Evolutionary conservation across 2,113 vertebrate species (phyloP), one percentile per base, ranked within the genome.

Genomic region (Falcunculus frontatus): DNA sequence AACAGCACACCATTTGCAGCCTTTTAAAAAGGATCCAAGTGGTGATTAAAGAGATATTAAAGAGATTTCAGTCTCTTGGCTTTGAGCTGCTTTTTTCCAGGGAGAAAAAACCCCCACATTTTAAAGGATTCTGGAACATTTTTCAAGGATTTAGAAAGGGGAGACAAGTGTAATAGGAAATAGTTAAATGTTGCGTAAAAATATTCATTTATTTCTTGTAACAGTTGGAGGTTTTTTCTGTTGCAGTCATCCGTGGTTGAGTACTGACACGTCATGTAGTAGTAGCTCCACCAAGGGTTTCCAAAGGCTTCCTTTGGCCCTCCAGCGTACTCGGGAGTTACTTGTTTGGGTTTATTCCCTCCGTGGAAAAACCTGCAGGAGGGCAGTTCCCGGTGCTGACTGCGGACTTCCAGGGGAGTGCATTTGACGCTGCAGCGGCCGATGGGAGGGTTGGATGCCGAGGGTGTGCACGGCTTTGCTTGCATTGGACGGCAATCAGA

Each of bases 371-470:
- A 21, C 60, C 30, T 70, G n/a, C 50, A 10, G 0, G 23, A 13
- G 59, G 18, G 23, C 90, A 65, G 4, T 37, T 32, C 14, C 3
- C 3, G 1, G 16, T 6, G 18, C 44, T 16, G 16, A 1, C 29
- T 9, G 25, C 37, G 41, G 53, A 18, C 46, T 33, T 16, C 53
- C 46, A 17, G 53, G 35, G 42, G 33, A 65, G 14, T 0, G 39
- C 10, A 0, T 60, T 8, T 16, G 20, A 1, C 1, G 32, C 77
- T 35, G 60, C 78, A 10, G 78, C 1, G 4, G 22, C 9, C 1
- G 1, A 49, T 62, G 30, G 52, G 23, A 21, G 19, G 27, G 30
- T 8, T 11, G 50, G 22, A 32, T 65, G 10, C 25, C 1, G 5
- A n/a, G 73, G 59, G 2, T 1, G 33, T 11, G 16, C 55, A 0